These are phyloP conservation scores for Bufotes viridis DNA, from an alignment of 2,797 vertebrate genomes.

Conservation along the genomic window DNA sequence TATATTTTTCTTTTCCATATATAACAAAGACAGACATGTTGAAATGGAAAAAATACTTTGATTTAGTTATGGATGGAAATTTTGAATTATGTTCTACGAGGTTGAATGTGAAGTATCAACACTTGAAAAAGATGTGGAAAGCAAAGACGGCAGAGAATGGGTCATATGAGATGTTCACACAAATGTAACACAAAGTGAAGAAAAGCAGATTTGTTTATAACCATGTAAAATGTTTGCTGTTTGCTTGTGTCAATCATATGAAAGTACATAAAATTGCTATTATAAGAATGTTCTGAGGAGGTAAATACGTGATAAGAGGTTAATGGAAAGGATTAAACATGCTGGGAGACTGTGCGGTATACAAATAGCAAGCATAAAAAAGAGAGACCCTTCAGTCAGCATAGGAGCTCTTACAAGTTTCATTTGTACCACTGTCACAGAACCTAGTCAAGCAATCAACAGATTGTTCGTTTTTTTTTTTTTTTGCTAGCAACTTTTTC, in stretches of 20 bases:
- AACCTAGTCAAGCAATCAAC: not conserved
- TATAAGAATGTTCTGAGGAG: not conserved
- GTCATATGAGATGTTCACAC: not conserved
- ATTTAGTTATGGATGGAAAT: not conserved
- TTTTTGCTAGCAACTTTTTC: not conserved
- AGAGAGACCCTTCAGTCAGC: not conserved
- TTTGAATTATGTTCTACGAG: not conserved
- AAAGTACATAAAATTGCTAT: not conserved
- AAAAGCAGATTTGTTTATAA: not conserved
- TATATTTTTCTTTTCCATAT: conserved; percentile 11
- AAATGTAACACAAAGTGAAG: not conserved
- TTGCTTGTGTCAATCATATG: not conserved
- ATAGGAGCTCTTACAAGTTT: not conserved
- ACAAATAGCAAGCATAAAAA: conserved; percentile 21
- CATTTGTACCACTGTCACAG: not conserved
- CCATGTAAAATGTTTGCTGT: not conserved
- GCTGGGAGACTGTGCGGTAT: not conserved
- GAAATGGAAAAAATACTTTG: conserved; percentile 29
- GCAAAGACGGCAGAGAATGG: not conserved
- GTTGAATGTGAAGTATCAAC: conserved; percentile 20
- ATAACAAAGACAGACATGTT: not conserved
- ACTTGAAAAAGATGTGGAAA: conserved; percentile 13
- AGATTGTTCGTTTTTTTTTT: not conserved
- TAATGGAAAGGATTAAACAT: conserved; percentile 22
- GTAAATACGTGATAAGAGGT: conserved; percentile 19